Conservation (phyloP, 2,888 invertebrate genomes). For the Ormyrus nitidulus region DNA sequence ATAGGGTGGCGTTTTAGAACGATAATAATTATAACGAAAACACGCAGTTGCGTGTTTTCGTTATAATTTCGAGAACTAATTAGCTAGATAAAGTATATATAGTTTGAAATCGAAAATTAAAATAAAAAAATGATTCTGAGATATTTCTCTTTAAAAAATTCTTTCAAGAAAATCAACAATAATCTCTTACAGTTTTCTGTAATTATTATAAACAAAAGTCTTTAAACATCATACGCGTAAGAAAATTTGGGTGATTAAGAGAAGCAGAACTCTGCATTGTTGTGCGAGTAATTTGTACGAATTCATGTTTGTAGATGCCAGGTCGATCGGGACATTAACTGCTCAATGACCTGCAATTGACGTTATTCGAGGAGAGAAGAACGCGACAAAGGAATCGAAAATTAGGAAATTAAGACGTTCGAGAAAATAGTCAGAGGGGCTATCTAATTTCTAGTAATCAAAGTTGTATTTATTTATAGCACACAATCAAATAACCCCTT, state of each 20-base stretch:
- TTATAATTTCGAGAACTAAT: neutral
- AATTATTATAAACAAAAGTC: too few relatives aligned
- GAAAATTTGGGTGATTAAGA: constrained; percentile 3
- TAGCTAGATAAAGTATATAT: neutral
- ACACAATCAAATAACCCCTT: constrained; percentile 44
- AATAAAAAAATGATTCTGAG: too few relatives aligned
- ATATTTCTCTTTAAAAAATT: neutral
- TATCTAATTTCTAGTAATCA: constrained; percentile 68
- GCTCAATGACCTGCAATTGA: constrained; percentile 46
- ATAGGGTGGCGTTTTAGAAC: too few relatives aligned
- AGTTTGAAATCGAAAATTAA: too few relatives aligned
- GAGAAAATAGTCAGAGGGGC: constrained; percentile 64
- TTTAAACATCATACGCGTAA: too few relatives aligned
- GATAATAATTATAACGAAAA: too few relatives aligned
- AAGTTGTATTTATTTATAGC: constrained; percentile 66
- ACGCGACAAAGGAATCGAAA: constrained; percentile 44
- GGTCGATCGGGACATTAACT: constrained; percentile 28
- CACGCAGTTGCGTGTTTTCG: too few relatives aligned
- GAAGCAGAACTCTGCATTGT: neutral
- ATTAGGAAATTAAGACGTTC: constrained; percentile 56
- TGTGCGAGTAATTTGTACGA: constrained; percentile 20
- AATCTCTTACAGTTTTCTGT: too few relatives aligned
- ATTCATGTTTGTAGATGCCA: constrained; percentile 17
- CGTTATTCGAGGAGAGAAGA: neutral
- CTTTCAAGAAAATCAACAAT: too few relatives aligned